Evolutionary conservation across 53 echinoderm and acorn worm species (phyloP).

Genomic region (Apostichopus leukothele): DNA sequence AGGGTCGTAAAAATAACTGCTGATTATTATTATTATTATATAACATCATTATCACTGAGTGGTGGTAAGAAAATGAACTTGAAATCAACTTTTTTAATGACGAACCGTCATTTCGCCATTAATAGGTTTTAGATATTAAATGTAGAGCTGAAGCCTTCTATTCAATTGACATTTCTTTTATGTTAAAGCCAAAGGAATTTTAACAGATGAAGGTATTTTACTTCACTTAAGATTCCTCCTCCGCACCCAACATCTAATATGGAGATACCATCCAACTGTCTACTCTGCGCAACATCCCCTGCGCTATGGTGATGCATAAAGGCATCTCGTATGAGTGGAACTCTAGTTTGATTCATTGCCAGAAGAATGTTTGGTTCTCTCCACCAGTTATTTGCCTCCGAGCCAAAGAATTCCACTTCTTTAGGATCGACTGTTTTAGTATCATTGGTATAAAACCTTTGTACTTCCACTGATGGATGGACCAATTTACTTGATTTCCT

Average conservation of each 20-base stretch:
- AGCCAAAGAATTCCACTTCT: slow-evolving; percentile 74
- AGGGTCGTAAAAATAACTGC: no score
- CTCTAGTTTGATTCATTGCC: slow-evolving; percentile 77
- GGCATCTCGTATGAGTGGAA: slow-evolving; percentile 85
- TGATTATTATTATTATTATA: no score
- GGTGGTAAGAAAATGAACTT: no score
- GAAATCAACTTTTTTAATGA: no score
- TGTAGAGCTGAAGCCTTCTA: no score
- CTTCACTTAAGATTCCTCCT: slow-evolving; percentile 91
- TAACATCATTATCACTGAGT: no score
- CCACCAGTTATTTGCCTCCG: slow-evolving; percentile 61
- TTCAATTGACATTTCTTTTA: no score
- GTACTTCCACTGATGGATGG: neutral
- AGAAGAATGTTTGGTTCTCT: slow-evolving; percentile 80
- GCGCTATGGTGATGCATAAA: slow-evolving; percentile 32
- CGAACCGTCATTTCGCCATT: no score
- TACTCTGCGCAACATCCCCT: neutral
- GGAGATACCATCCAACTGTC: slow-evolving; percentile 66
- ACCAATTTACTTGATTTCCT: neutral
- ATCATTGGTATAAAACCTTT: neutral
- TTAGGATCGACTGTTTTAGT: slow-evolving; percentile 57
- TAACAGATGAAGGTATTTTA: slow-evolving; percentile 25
- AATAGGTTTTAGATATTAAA: no score
- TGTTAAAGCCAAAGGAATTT: no score
- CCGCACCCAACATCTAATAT: slow-evolving; percentile 97